phyloP scores from a whole-genome alignment of 2,888 invertebrate genomes.

The Eudemis profundana region DNA sequence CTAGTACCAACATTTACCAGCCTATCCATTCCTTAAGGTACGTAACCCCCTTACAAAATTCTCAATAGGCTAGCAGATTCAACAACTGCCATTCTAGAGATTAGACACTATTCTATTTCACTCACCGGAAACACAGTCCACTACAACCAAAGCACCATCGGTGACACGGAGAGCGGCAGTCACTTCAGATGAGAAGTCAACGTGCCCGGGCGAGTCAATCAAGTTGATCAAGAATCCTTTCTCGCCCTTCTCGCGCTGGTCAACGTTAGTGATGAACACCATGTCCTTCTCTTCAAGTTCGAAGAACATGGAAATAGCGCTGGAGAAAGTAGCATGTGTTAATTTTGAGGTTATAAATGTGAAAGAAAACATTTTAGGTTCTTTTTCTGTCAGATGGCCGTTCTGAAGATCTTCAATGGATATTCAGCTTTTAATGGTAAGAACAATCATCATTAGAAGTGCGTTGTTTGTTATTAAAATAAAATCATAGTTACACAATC shows the following conservation, averaged over 20 bases:
- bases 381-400: slow-evolving; percentile 81
- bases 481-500: slow-evolving; percentile 43
- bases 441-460: slow-evolving; percentile 82
- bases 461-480: slow-evolving; percentile 9
- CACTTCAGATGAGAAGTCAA: slow-evolving; percentile 99
- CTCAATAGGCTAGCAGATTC: too few species aligned
- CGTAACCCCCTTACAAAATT: too few species aligned
- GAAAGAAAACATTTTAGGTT: slow-evolving; percentile 25
- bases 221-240: slow-evolving; percentile 99
- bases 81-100: too few species aligned
- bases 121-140: slow-evolving; percentile 99
- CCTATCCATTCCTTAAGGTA: too few species aligned
- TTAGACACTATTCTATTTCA: slow-evolving; percentile 40
- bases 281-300: slow-evolving; percentile 98
- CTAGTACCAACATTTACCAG: too few species aligned
- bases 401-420: slow-evolving; percentile 81
- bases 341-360: slow-evolving; percentile 20
- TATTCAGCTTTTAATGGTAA: slow-evolving; percentile 76
- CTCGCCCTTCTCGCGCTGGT: slow-evolving; percentile 95
- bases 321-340: slow-evolving; percentile 65
- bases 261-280: slow-evolving; percentile 95
- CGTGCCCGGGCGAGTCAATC: slow-evolving; percentile 99
- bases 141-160: slow-evolving; percentile 99
- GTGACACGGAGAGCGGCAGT: slow-evolving; percentile 99
- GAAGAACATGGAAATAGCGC: slow-evolving; percentile 99